Percentiles rank a stretch among this genome's conserved stretches.
Conservation (phyloP, 2,113 vertebrate genomes). For the Macroglossus sobrinus region DNA sequence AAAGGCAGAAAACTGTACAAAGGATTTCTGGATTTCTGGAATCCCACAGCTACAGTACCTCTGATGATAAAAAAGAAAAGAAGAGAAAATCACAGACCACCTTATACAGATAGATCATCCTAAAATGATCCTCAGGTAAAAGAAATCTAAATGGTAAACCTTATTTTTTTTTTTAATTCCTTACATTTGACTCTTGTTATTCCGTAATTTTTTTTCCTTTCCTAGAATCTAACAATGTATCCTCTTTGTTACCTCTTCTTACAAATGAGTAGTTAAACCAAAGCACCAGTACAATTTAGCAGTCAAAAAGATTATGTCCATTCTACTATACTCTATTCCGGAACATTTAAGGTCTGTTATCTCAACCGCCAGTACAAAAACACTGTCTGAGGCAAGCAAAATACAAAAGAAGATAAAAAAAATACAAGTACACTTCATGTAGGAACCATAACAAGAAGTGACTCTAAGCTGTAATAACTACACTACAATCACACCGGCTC, state of each 20-base stretch:
- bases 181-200: not conserved
- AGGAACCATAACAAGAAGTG: not conserved
- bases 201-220: not conserved
- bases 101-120: not conserved
- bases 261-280: not conserved
- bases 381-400: not conserved
- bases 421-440: constrained; percentile 5
- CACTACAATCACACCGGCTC: constrained; percentile 55
- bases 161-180: not conserved
- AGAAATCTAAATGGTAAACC: not conserved
- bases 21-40: not conserved
- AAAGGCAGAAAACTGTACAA: not conserved
- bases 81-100: not conserved
- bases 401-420: constrained; percentile 54
- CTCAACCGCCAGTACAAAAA: constrained; percentile 52
- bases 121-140: not conserved
- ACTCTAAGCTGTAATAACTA: not conserved
- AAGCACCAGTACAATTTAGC: not conserved
- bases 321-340: constrained; percentile 47
- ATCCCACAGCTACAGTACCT: not conserved
- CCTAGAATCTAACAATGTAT: not conserved
- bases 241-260: not conserved
- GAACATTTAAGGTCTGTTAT: constrained; percentile 66
- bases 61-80: not conserved
- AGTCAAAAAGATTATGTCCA: constrained; percentile 52